Conservation (phyloP, 2,113 vertebrate species). For the Dolichallabes microphthalmus region DNA sequence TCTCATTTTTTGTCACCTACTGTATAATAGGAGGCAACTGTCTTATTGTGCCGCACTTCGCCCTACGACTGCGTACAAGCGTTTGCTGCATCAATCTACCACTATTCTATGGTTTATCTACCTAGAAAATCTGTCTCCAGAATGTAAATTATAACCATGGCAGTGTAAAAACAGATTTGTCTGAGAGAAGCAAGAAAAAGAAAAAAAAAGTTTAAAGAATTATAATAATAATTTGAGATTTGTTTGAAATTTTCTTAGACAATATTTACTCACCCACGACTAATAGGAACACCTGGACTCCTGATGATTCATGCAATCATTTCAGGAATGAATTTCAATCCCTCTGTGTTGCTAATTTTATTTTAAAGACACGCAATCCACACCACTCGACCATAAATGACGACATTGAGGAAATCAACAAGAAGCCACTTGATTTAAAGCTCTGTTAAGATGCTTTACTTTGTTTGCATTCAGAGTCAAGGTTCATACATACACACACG, state of each 20-base stretch:
- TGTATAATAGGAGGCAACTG: too few species aligned
- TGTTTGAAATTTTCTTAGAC: neutral
- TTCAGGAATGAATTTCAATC: neutral
- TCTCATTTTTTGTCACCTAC: too few species aligned
- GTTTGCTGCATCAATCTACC: neutral
- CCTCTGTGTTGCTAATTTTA: neutral
- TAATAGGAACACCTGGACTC: neutral
- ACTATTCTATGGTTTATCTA: neutral
- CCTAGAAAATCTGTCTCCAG: neutral
- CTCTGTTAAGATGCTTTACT: slow-evolving; percentile 33
- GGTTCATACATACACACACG: slow-evolving; percentile 12
- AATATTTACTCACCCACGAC: neutral
- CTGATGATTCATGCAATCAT: neutral
- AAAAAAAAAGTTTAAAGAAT: neutral
- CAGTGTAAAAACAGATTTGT: neutral
- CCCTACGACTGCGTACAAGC: neutral
- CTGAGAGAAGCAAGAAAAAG: neutral
- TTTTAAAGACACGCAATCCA: neutral
- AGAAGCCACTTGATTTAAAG: neutral
- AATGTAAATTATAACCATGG: neutral
- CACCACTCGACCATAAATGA: neutral
- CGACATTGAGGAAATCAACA: neutral
- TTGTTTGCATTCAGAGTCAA: neutral
- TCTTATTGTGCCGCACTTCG: too few species aligned
- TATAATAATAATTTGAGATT: neutral